Evolutionary conservation across 1,140 invertebrate species (phyloP), one percentile per base, ranked within the genome.

Genomic region (Zaprionus lachaisei): DNA sequence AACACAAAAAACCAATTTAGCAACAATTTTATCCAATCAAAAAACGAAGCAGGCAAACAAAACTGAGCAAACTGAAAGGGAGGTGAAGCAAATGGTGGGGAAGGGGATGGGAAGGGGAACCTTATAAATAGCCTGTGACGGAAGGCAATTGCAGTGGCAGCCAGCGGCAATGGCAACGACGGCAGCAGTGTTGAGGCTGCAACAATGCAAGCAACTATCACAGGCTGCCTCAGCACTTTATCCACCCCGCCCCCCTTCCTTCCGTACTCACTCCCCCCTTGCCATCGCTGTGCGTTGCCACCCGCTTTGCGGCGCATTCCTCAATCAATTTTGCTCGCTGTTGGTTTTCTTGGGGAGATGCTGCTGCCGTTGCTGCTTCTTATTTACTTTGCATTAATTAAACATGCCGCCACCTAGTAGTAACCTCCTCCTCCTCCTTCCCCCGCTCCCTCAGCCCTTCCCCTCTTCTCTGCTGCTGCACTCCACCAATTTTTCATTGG

Each of bases 361-460:
- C 77, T 67, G 41, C 54, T 77, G 63, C 77, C 57, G 47, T 20
- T 65, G 63, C 41, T 67, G 67, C 82, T 84, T 89, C 81, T 89
- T 89, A 89, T 89, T 89, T 89, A 89, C 84, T 89, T 90, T 89
- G 84, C 85, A 89, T 89, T 89, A 89, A 89, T 89, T 89, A 89
- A 89, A 89, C 84, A 89, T 89, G 81, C 85, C 75, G 83, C 83
- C 69, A 83, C 83, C 82, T 85, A 85, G 71, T 70, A 70, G 72
- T 38, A 34, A 54, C 54, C 26, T 57, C 14, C 20, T 6, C 28
- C 60, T 9, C 22, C 14, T 3, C 2, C 37, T 14, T 4, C 37
- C 14, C 12, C 37, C 37, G 11, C 37, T 38, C 7, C 44, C 22
- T 15, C 15, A 1, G 31, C 37, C 26, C 6, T 5, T 4, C 14